Evolutionary conservation across 2,888 invertebrate genomes (phyloP).

Genomic region (Drosophila yooni): DNA sequence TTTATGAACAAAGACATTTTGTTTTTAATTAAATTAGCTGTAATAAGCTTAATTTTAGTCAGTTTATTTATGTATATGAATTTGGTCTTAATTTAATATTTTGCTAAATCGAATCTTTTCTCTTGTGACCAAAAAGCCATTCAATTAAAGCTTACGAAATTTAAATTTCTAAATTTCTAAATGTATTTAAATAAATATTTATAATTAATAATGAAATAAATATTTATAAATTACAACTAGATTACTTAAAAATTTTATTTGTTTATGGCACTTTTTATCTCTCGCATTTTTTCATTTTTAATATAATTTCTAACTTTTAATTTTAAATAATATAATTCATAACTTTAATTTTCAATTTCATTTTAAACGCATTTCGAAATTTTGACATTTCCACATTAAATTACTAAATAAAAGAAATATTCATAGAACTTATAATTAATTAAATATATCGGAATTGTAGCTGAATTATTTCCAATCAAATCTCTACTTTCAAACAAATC

Average conservation of each 20-base stretch:
- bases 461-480: background rate
- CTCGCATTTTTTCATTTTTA: background rate
- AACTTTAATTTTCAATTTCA: too few species aligned
- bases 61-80: background rate
- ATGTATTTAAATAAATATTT: background rate
- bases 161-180: background rate
- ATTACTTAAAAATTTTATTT: background rate
- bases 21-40: background rate
- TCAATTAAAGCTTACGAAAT: background rate
- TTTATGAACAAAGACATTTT: background rate
- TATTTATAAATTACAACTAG: background rate
- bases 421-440: background rate
- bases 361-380: background rate
- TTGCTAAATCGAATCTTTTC: background rate
- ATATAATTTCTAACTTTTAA: background rate
- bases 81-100: background rate
- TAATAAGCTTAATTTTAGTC: background rate
- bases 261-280: too few species aligned
- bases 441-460: background rate
- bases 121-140: background rate
- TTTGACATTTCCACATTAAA: background rate
- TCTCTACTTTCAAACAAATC: background rate
- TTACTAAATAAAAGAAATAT: background rate
- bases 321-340: too few species aligned
- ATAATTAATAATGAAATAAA: background rate